A percentile compares a stretch with the other conserved stretches of the same genome.
Conservation (phyloP, 1,140 invertebrate genomes). For the Euwallacea similis region DNA sequence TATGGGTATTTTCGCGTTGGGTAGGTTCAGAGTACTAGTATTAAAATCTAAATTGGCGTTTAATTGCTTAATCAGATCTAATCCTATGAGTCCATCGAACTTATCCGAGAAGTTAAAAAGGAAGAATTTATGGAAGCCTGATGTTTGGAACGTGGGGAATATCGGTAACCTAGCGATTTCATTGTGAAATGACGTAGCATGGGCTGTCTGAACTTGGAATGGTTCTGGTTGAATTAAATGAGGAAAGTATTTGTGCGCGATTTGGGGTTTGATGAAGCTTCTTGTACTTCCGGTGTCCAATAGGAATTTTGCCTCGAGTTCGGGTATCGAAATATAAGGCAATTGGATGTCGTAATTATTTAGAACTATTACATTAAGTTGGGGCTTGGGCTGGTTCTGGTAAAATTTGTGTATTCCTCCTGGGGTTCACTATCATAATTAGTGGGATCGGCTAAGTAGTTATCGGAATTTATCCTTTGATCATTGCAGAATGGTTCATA, state of each 20-base stretch:
- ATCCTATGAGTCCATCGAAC: constrained; percentile 19
- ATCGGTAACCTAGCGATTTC: too few species aligned
- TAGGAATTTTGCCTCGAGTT: constrained; percentile 31
- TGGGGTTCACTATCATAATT: neutral
- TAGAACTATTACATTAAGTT: constrained; percentile 7
- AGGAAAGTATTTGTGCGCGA: constrained; percentile 23
- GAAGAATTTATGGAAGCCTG: constrained; percentile 13
- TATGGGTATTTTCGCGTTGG: neutral
- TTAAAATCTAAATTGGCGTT: constrained; percentile 13
- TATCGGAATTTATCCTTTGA: neutral
- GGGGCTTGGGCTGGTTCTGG: neutral
- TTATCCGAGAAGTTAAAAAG: constrained; percentile 28
- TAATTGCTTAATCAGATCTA: constrained; percentile 17
- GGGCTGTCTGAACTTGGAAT: too few species aligned
- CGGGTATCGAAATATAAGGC: constrained; percentile 4
- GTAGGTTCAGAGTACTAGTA: neutral
- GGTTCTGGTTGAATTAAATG: constrained; percentile 13
- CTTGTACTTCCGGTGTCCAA: constrained; percentile 30
- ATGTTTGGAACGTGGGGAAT: constrained; percentile 25
- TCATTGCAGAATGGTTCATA: neutral
- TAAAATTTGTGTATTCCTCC: neutral
- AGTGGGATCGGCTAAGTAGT: neutral
- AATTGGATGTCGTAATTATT: neutral
- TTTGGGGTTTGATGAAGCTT: constrained; percentile 28
- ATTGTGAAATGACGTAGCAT: constrained; percentile 5